Percentiles rank a stretch among this genome's conserved stretches.
Conservation (phyloP, 2,797 vertebrate genomes). For the Petrocephalus schoutedeni region DNA sequence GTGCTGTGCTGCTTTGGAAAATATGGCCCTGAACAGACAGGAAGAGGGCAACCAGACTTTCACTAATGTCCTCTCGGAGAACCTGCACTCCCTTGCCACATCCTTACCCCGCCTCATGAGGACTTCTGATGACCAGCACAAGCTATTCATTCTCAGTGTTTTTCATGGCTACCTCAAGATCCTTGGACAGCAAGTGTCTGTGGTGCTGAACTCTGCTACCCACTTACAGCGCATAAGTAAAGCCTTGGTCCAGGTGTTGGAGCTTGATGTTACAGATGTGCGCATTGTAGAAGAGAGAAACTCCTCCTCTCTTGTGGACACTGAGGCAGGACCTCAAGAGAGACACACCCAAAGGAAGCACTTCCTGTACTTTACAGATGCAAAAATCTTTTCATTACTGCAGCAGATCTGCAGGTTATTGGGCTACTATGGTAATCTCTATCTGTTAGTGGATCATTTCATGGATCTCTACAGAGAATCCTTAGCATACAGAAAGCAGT, state of each 20-base stretch:
- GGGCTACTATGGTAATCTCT: constrained; percentile 79
- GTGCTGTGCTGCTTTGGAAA: constrained; percentile 58
- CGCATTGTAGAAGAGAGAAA: constrained; percentile 76
- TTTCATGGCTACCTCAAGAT: constrained; percentile 86
- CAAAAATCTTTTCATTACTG: constrained; percentile 71
- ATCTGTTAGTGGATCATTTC: constrained; percentile 82
- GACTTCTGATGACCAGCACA: constrained; percentile 79
- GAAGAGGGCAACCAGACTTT: constrained; percentile 59
- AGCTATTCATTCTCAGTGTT: constrained; percentile 74
- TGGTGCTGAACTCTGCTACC: constrained; percentile 70
- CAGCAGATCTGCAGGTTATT: constrained; percentile 74
- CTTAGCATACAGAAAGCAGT: constrained; percentile 75
- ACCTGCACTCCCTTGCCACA: constrained; percentile 77
- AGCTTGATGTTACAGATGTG: constrained; percentile 78
- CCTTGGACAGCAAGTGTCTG: constrained; percentile 71
- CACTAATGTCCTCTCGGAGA: constrained; percentile 78
- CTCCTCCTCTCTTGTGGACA: constrained; percentile 21
- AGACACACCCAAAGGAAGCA: constrained; percentile 64
- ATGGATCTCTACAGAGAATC: constrained; percentile 77
- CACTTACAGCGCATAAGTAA: constrained; percentile 82
- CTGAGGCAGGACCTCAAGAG: neutral
- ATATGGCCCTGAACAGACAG: constrained; percentile 57
- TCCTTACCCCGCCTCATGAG: constrained; percentile 86
- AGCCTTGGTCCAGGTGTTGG: constrained; percentile 83
- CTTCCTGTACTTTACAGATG: constrained; percentile 82